Evolutionary conservation across 2,797 vertebrate genomes (phyloP).

Genomic region (Falco rusticolus): DNA sequence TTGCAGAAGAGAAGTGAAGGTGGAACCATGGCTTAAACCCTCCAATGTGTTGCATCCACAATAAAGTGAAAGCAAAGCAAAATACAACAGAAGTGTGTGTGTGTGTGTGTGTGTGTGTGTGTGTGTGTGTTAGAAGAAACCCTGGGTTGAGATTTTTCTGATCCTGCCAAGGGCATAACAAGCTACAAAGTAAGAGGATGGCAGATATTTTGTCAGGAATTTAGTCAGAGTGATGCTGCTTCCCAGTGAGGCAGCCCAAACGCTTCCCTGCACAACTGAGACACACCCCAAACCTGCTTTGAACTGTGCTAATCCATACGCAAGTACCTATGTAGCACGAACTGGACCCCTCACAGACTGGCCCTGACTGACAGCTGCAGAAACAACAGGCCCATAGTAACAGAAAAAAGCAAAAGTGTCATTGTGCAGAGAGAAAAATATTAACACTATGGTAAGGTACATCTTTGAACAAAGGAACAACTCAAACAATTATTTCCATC

Average conservation of each 20-base stretch:
- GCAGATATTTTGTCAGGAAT: background rate
- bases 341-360: background rate
- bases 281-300: background rate
- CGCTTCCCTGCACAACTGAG: background rate
- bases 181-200: background rate
- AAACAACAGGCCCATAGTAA: background rate
- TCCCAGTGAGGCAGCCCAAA: background rate
- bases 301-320: background rate
- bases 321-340: background rate
- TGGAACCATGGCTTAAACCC: background rate
- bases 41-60: background rate
- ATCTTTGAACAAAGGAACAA: background rate
- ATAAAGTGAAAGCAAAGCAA: background rate
- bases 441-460: background rate
- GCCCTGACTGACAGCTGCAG: background rate
- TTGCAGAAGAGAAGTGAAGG: background rate
- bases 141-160: background rate
- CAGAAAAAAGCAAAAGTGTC: background rate
- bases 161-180: background rate
- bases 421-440: background rate
- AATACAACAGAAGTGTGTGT: background rate
- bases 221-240: background rate
- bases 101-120: too few relatives aligned
- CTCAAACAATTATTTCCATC: background rate
- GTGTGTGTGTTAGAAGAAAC: background rate